A percentile compares a stretch with the other conserved stretches of the same genome.
phyloP scores from a whole-genome alignment of 2,888 invertebrate species.

The Chloroclysta siterata region DNA sequence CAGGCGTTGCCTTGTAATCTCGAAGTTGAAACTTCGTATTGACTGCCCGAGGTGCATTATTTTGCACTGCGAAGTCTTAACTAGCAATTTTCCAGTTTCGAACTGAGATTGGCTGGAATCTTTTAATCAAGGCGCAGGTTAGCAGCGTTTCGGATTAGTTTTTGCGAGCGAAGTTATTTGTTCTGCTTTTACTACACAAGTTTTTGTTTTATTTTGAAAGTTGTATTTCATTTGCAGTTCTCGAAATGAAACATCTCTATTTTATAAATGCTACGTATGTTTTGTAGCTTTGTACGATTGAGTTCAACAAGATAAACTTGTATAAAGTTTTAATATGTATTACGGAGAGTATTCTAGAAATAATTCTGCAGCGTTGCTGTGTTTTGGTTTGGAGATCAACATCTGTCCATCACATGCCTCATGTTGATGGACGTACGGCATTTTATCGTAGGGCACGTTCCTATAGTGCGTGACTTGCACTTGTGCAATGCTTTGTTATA shows the following conservation, averaged over 20 bases:
- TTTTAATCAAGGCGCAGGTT: constrained; percentile 38
- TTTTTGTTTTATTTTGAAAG: constrained; percentile 19
- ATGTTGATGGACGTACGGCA: no score
- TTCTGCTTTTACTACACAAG: constrained; percentile 21
- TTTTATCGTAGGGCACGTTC: no score
- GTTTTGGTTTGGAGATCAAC: no score
- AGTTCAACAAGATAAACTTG: not conserved
- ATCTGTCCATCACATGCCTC: no score
- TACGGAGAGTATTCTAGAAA: no score
- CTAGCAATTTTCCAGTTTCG: constrained; percentile 36
- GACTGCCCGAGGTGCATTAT: constrained; percentile 69
- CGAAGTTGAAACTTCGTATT: constrained; percentile 75
- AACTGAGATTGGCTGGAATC: constrained; percentile 42
- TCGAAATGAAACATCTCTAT: not conserved
- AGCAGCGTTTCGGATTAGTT: constrained; percentile 24
- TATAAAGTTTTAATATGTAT: not conserved
- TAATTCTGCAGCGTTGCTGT: no score
- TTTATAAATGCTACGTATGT: not conserved
- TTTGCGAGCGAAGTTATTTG: constrained; percentile 25
- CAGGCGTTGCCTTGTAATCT: constrained; percentile 60
- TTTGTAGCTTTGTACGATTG: not conserved
- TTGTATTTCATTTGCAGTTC: constrained; percentile 9
- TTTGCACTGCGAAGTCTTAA: constrained; percentile 56
- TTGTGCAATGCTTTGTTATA: no score
- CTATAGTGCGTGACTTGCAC: no score